Base-by-base conservation (phyloP, 2,797 vertebrate genomes). In the Sylvia borin region DNA sequence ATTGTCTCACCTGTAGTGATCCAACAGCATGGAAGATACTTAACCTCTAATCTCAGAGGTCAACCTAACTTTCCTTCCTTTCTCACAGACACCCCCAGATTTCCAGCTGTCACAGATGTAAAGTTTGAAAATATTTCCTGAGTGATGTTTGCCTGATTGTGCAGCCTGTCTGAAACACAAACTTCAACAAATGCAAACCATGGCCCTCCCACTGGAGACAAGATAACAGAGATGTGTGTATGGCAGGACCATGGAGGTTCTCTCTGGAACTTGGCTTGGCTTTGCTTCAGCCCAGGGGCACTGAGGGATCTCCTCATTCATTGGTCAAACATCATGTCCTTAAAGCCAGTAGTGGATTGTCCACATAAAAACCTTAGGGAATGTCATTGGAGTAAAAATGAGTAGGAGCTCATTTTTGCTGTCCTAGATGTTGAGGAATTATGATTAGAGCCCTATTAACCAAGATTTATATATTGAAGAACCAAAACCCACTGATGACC, bases 361-460 rank as follows among this genome's bases (percentile, higher is more conserved):
- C 18, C 2, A 1, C 5, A 2, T 21, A 8, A 27, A 53, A 36
- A 8, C 5, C 4, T 12, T 9, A 8, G 12, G 12, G 12, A 24
- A 6, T 19, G 43, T 19, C 72, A 10, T 5, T 73, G 54, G 27
- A 66, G 31, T 60, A 4, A 55, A 72, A 80, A 45, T 40, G 45
- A 6, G 11, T 25, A 5, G 27, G 22, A 54, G 43, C 19, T 34
- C 14, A 34, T 51, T 51, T 51, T 31, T 51, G 29, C 51, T 31
- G n/a, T 54, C 13, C 13, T 43, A 36, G 16, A 4, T 64, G 34
- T 53, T 85, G 24, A 42, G 8, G 42, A 70, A 13, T 62, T 71
- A 29, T 0, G 0, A 38, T 57, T 90, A 57, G 66, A 62, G 54
- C 47, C 5, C 40, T 43, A 12, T 36, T 50, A 65, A 36, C 25